Evolutionary conservation across 2,113 vertebrate species (phyloP), one percentile per base, ranked within the genome.

Genomic region (Xyrauchen texanus): DNA sequence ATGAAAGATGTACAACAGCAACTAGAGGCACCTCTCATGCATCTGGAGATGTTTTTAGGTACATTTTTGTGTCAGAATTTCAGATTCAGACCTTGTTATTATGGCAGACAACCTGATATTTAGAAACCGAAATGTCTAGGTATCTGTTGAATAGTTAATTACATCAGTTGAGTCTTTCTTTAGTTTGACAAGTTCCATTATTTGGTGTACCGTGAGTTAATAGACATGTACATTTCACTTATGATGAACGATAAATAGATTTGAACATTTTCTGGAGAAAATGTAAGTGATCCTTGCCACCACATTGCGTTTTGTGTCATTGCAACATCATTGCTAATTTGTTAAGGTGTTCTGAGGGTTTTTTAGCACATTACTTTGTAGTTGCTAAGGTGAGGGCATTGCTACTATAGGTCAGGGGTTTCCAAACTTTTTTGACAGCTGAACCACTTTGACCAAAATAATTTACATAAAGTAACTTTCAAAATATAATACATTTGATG

Each of bases 1-100:
- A 92, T 92, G 88, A 90, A 88, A 84, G 90, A 90, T 91, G 90
- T 90, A 86, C 86, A 90, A 91, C 88, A 90, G 86, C 86, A 83
- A 82, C 77, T 76, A 63, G 68, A 80, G 82, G 85, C 83, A 70
- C 79, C 55, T 71, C 83, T 79, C 74, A 76, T 67, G 81, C 81
- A 76, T 52, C 67, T 77, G 74, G 82, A 81, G 83, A 86, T 85
- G 85, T 83, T 85, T 34, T 64, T 74, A 68, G 67, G 72, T 72
- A n/a, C 15, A 49, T 77, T 77, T 69, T 49, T 15, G 45, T 6
- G 53, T 46, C 6, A 67, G 67, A 34, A 58, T 67, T 34, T 83
- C 67, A 21, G 2, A 49, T 76, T 34, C 34, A 15, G 47, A 46
- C 34, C 13, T 7, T 68, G 15, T 70, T 62, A 72, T 83, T 53